Evolutionary conservation across 1,140 invertebrate species (phyloP), one percentile per base, ranked within the genome.

Genomic region (Caerostris extrusa): DNA sequence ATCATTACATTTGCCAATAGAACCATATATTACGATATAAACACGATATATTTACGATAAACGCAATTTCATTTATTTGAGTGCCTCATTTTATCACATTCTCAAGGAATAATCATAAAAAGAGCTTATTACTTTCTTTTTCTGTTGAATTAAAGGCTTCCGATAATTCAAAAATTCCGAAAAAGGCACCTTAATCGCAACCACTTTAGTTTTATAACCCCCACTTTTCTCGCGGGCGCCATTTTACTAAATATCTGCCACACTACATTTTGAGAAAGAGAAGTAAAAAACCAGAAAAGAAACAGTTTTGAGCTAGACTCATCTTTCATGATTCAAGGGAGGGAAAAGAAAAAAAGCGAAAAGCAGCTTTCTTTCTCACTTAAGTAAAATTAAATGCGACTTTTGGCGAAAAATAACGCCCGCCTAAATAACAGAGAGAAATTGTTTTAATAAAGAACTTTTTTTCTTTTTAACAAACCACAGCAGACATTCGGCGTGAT

Each of bases 301-400:
- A 77, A 77, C 53, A 34, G 61, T 5, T 71, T 71, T 71, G 7
- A 8, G 50, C 10, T 53, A 12, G 53, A 50, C 34, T 77, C 8
- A 77, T 77, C 71, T 77, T 77, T 77, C 50, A 53, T 77, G 71
- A 77, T 77, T 77, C 34, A 77, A 53, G 71, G 50, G 69, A 34
- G 50, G 12, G 12, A 4, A 53, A 50, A 0, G 10, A 50, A 53
- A 34, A 34, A 77, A 77, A 4, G 2, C 2, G 50, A 14, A 77
- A 14, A 77, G 34, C 8, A 71, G 14, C 53, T 77, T 50, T 77
- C 71, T 53, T 14, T 77, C 71, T 77, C 71, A 77, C 34, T 77
- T 77, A 77, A 77, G 71, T 50, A 77, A 77, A 77, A 77, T 77
- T 77, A 77, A 77, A 77, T 77, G 71, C 12, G 71, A 10, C 71